phyloP scores from a whole-genome alignment of 2,113 vertebrate species.

The Deroptyus accipitrinus region DNA sequence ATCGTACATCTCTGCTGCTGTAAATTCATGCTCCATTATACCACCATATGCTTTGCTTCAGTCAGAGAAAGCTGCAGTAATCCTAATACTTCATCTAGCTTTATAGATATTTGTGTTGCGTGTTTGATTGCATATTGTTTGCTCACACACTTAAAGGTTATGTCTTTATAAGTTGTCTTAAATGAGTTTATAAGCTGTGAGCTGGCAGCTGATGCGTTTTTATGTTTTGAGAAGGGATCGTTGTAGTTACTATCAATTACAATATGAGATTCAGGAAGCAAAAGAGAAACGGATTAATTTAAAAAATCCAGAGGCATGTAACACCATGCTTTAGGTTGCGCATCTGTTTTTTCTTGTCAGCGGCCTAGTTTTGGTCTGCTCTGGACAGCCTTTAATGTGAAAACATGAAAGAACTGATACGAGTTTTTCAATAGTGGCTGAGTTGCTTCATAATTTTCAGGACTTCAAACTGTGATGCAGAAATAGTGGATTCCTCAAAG shows the following conservation, averaged over 20 bases:
- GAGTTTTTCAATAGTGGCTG: background rate
- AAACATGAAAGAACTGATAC: background rate
- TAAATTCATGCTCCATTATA: slow-evolving; percentile 69
- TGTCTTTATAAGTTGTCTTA: slow-evolving; percentile 27
- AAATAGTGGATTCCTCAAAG: background rate
- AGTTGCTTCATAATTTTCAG: background rate
- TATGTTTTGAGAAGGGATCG: background rate
- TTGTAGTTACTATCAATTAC: background rate
- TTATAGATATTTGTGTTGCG: background rate
- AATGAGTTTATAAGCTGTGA: background rate
- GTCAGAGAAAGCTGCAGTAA: background rate
- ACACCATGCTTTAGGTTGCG: background rate
- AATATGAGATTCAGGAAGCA: background rate
- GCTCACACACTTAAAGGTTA: slow-evolving; percentile 5
- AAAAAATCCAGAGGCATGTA: background rate
- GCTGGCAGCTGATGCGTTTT: background rate
- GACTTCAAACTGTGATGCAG: background rate
- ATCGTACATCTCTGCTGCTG: slow-evolving; percentile 58
- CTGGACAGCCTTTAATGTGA: background rate
- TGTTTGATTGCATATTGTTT: background rate
- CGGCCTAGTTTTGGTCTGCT: background rate
- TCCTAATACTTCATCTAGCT: background rate
- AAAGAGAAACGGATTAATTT: background rate
- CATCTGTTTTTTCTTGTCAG: background rate
- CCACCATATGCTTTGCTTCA: slow-evolving; percentile 44